A percentile compares a stretch with the other conserved stretches of the same genome.
phyloP scores from a whole-genome alignment of 2,888 invertebrate species.

The Phytoseiulus persimilis region DNA sequence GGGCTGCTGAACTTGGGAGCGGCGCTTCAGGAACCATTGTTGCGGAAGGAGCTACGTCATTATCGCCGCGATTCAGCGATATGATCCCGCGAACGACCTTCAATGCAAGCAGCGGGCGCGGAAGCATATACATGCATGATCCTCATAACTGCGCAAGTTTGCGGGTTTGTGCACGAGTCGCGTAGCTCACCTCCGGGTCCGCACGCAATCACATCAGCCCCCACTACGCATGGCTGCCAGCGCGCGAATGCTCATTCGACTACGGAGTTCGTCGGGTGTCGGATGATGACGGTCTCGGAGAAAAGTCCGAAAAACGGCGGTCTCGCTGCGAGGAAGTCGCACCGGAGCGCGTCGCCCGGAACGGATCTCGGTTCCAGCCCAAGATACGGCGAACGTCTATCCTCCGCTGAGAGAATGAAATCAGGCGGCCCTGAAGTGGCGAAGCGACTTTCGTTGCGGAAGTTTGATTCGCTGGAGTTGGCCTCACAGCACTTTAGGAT shows the following conservation, averaged over 20 bases:
- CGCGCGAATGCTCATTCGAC: too few relatives aligned
- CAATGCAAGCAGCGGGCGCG: not conserved
- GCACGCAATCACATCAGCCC: too few relatives aligned
- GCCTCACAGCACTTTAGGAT: not conserved
- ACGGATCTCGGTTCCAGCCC: not conserved
- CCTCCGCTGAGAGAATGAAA: not conserved
- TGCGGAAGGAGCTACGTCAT: not conserved
- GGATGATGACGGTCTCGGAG: too few relatives aligned
- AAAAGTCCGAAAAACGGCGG: too few relatives aligned
- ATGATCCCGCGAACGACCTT: not conserved
- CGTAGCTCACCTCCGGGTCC: not conserved
- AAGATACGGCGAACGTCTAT: not conserved
- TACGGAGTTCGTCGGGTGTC: too few relatives aligned
- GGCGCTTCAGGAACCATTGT: too few relatives aligned
- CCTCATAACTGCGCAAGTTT: not conserved
- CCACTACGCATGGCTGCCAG: too few relatives aligned
- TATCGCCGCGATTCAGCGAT: not conserved
- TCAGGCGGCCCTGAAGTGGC: not conserved
- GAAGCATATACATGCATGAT: not conserved
- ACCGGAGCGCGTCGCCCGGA: not conserved
- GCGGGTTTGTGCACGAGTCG: not conserved
- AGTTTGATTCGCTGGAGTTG: not conserved
- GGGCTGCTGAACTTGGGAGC: too few relatives aligned
- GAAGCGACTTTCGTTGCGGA: not conserved
- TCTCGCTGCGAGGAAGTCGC: too few relatives aligned